Evolutionary conservation across 2,888 invertebrate genomes (phyloP).

Genomic region (Oligia fasciuncula): DNA sequence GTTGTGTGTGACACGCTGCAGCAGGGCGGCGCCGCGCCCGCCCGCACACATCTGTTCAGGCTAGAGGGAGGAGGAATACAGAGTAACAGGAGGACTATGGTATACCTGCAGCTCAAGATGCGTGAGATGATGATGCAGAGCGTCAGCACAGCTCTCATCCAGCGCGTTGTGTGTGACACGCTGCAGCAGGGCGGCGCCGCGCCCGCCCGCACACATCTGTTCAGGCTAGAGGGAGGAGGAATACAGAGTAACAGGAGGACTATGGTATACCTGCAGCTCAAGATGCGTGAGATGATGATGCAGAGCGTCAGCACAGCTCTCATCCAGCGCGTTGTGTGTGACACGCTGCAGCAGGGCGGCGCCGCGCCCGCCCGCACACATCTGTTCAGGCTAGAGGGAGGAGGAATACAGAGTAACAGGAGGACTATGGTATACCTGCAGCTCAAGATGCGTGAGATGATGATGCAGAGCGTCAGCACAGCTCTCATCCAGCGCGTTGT

Average conservation of each 20-base stretch:
- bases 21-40: conserved; percentile 94
- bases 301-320: conserved; percentile 97
- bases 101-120: conserved; percentile 92
- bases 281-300: conserved; percentile 95
- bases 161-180: conserved; percentile 95
- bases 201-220: conserved; percentile 92
- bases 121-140: conserved; percentile 95
- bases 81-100: background rate
- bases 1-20: conserved; percentile 94
- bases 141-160: conserved; percentile 98
- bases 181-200: conserved; percentile 94
- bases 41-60: conserved; percentile 90
- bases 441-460: conserved; percentile 95
- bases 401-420: no score
- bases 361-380: conserved; percentile 91
- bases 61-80: no score
- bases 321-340: conserved; percentile 96
- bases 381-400: conserved; percentile 85
- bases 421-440: conserved; percentile 82
- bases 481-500: conserved; percentile 97
- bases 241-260: background rate
- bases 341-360: conserved; percentile 94
- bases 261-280: conserved; percentile 90
- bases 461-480: conserved; percentile 96
- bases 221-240: no score